phyloP scores from a whole-genome alignment of 2,797 vertebrate genomes.

The Erpetoichthys calabaricus region DNA sequence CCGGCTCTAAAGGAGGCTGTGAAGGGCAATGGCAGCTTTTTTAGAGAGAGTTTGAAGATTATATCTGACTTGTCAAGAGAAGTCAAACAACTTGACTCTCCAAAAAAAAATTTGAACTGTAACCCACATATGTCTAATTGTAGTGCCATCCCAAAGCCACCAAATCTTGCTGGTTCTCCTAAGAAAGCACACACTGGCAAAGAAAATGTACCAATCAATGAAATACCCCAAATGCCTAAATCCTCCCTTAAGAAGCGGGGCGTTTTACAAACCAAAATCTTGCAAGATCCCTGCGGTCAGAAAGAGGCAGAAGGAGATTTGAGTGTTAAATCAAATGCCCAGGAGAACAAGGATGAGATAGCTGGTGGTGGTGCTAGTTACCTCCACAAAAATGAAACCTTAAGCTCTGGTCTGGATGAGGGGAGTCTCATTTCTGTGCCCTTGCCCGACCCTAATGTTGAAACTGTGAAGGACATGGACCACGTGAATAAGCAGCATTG shows the following conservation, averaged over 20 bases:
- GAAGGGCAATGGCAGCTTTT: constrained; percentile 6
- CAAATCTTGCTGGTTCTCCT: constrained; percentile 1
- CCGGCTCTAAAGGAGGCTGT: background rate
- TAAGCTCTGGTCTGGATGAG: too few species aligned
- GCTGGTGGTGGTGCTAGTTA: too few species aligned
- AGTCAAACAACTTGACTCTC: background rate
- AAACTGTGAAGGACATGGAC: background rate
- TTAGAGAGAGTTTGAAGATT: constrained; percentile 12
- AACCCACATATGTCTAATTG: constrained; percentile 1
- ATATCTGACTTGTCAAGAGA: constrained; percentile 4
- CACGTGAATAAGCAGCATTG: too few species aligned
- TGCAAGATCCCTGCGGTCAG: background rate
- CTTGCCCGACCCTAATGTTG: background rate
- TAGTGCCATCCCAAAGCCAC: background rate
- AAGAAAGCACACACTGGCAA: constrained; percentile 6
- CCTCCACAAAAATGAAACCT: too few species aligned
- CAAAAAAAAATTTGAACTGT: constrained; percentile 7
- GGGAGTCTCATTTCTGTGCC: background rate
- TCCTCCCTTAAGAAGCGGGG: background rate
- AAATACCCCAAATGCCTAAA: background rate
- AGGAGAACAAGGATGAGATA: too few species aligned
- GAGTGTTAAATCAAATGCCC: constrained; percentile 22
- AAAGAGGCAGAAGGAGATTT: background rate
- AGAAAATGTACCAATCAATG: constrained; percentile 2
- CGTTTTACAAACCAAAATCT: background rate